phyloP scores from a whole-genome alignment of 2,797 vertebrate genomes.

The Gobio occitaniae region DNA sequence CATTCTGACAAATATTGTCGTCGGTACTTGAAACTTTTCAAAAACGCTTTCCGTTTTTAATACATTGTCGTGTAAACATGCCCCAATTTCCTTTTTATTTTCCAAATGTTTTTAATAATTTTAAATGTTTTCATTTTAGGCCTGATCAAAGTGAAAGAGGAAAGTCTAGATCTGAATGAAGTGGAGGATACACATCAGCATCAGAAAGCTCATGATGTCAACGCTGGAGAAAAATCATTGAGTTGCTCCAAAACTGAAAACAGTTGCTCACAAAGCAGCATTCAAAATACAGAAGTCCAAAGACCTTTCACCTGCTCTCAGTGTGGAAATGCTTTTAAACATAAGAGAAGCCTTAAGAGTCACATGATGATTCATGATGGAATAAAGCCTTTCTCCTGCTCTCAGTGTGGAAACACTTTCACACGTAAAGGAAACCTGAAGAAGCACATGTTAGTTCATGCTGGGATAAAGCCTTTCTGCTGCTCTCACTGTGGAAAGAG shows the following conservation, averaged over 20 bases:
- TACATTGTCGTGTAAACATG: too few species aligned
- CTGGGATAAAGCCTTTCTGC: too few species aligned
- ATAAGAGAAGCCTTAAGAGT: neutral
- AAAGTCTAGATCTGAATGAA: neutral
- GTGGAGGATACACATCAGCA: neutral
- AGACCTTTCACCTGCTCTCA: neutral
- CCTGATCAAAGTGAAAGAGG: neutral
- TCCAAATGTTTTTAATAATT: neutral
- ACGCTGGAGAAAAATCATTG: neutral
- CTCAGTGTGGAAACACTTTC: too few species aligned
- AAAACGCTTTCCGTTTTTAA: too few species aligned
- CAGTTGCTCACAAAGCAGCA: neutral
- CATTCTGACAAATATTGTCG: too few species aligned
- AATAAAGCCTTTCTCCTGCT: too few species aligned
- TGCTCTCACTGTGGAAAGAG: too few species aligned
- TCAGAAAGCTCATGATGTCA: neutral
- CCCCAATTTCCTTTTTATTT: too few species aligned
- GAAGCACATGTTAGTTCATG: too few species aligned
- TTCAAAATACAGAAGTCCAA: neutral
- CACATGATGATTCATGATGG: too few species aligned
- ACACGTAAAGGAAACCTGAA: too few species aligned
- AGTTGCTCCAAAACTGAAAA: neutral
- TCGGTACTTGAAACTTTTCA: too few species aligned
- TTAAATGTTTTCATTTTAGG: neutral
- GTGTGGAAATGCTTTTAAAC: accelerated